A percentile compares a stretch with the other conserved stretches of the same genome.
These are phyloP conservation scores for Furcula furcula DNA, from an alignment of 2,888 invertebrate genomes.

Conservation along the genomic window DNA sequence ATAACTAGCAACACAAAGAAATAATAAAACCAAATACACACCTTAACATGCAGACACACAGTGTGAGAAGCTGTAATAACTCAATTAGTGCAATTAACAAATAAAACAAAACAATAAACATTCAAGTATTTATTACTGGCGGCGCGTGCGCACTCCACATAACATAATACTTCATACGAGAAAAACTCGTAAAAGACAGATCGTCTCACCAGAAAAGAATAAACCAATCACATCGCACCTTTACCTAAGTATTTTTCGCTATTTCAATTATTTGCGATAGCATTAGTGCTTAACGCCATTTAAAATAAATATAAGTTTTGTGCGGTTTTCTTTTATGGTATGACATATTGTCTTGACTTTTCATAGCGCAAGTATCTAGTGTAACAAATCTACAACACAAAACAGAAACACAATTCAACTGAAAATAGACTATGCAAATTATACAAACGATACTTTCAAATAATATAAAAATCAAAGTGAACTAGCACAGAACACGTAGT, in stretches of 20 bases:
- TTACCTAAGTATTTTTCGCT: too few relatives aligned
- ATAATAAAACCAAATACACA: slow-evolving; percentile 33
- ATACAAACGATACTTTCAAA: slow-evolving; percentile 11
- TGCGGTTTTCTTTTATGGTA: too few relatives aligned
- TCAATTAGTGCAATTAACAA: slow-evolving; percentile 15
- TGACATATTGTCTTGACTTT: too few relatives aligned
- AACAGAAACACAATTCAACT: slow-evolving; percentile 18
- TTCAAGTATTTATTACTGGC: slow-evolving; percentile 28
- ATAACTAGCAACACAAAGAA: slow-evolving; percentile 2
- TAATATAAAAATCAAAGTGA: neutral
- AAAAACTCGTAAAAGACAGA: too few relatives aligned
- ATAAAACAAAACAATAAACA: slow-evolving; percentile 22
- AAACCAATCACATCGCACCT: too few relatives aligned
- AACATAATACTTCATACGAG: neutral
- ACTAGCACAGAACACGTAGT: too few relatives aligned
- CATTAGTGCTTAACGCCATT: too few relatives aligned
- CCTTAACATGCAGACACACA: slow-evolving; percentile 30
- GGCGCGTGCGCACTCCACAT: slow-evolving; percentile 10
- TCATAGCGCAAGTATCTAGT: too few relatives aligned
- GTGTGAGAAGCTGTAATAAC: slow-evolving; percentile 10
- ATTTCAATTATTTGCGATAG: too few relatives aligned
- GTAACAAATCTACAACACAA: slow-evolving; percentile 18
- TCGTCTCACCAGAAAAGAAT: too few relatives aligned
- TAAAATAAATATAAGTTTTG: too few relatives aligned
- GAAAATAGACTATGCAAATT: slow-evolving; percentile 13